Conservation (phyloP, 2,797 vertebrate species). For the Sparidentex hasta region DNA sequence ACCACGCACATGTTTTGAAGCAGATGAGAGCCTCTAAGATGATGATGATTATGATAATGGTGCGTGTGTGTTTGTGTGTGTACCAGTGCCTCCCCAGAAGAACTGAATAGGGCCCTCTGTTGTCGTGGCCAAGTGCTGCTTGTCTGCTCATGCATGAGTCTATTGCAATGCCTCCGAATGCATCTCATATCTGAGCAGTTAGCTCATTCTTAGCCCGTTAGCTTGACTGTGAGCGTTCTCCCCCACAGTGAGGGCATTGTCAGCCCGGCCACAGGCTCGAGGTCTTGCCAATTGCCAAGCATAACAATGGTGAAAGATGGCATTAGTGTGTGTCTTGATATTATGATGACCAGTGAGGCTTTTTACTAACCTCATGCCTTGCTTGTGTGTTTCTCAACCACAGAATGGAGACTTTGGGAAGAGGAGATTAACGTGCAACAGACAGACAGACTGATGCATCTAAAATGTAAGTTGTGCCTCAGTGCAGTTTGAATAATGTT, state of each 20-base stretch:
- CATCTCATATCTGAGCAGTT: conserved; percentile 77
- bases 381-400: conserved; percentile 60
- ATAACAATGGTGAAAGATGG: conserved; percentile 67
- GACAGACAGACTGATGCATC: conserved; percentile 44
- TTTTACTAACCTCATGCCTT: conserved; percentile 56
- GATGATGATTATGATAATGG: conserved; percentile 81
- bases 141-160: conserved; percentile 84
- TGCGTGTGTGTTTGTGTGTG: conserved; percentile 61
- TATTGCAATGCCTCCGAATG: conserved; percentile 72
- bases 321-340: conserved; percentile 56
- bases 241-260: conserved; percentile 77
- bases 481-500: not conserved
- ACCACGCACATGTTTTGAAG: conserved; percentile 65
- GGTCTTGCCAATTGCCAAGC: conserved; percentile 63
- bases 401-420: conserved; percentile 73
- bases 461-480: conserved; percentile 70
- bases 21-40: conserved; percentile 74
- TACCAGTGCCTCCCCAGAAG: conserved; percentile 65
- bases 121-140: conserved; percentile 78
- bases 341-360: conserved; percentile 55
- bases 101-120: conserved; percentile 82
- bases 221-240: conserved; percentile 72
- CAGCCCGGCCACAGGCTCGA: conserved; percentile 45
- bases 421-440: conserved; percentile 31
- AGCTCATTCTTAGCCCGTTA: conserved; percentile 76